phyloP scores from a whole-genome alignment of 2,113 vertebrate genomes.

The Plotosus lineatus region DNA sequence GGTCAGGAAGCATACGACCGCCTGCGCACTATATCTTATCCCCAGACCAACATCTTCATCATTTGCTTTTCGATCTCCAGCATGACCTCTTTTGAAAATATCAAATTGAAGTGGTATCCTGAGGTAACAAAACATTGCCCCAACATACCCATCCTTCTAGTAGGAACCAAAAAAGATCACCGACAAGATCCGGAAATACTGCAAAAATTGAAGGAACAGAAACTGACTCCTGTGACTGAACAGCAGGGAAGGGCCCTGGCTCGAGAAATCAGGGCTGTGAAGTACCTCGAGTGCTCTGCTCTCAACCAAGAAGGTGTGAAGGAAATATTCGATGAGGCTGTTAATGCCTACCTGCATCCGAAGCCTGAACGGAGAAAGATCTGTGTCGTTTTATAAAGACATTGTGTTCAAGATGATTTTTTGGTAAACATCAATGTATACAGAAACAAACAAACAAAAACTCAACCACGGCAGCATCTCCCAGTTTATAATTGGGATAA shows the following conservation, averaged over 20 bases:
- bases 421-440: neutral
- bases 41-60: slow-evolving; percentile 88
- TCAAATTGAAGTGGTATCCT: slow-evolving; percentile 88
- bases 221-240: slow-evolving; percentile 73
- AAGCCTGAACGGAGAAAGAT: slow-evolving; percentile 67
- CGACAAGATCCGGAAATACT: slow-evolving; percentile 76
- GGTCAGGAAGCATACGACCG: slow-evolving; percentile 88
- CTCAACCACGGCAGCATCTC: neutral
- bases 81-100: slow-evolving; percentile 83
- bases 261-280: slow-evolving; percentile 81
- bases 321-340: slow-evolving; percentile 81
- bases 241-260: slow-evolving; percentile 80
- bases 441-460: neutral
- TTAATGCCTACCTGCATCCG: slow-evolving; percentile 80
- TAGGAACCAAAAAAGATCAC: slow-evolving; percentile 88
- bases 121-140: slow-evolving; percentile 89
- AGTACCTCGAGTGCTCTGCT: slow-evolving; percentile 86
- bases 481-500: too few relatives aligned
- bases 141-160: slow-evolving; percentile 82
- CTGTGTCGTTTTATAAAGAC: slow-evolving; percentile 74
- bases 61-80: slow-evolving; percentile 88
- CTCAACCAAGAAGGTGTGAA: slow-evolving; percentile 86
- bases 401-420: neutral
- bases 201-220: slow-evolving; percentile 84
- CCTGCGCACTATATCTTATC: slow-evolving; percentile 85